These are phyloP conservation scores for Riparia riparia DNA, from an alignment of 2,113 vertebrate genomes.

Conservation along the genomic window DNA sequence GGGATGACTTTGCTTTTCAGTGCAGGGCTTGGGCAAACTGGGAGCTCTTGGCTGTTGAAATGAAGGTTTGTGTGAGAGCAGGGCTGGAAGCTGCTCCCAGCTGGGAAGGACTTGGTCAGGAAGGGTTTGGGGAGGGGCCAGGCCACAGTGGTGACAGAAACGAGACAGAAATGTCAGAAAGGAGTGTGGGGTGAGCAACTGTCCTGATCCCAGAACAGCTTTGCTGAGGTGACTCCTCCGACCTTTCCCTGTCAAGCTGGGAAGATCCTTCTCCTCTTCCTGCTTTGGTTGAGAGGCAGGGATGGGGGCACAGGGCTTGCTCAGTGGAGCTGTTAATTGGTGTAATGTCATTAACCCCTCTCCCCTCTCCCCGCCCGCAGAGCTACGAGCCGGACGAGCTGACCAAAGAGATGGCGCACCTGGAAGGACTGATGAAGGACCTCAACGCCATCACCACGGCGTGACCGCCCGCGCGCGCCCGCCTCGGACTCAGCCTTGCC, in stretches of 20 bases:
- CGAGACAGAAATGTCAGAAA: not conserved
- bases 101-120: not conserved
- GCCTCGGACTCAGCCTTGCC: conserved; percentile 75
- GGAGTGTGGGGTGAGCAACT: not conserved
- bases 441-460: conserved; percentile 97
- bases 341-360: not conserved
- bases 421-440: conserved; percentile 99
- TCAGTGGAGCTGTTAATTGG: too few species aligned
- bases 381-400: conserved; percentile 96
- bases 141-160: not conserved
- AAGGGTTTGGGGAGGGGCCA: not conserved
- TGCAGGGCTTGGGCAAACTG: not conserved
- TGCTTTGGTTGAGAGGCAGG: not conserved
- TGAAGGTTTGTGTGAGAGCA: not conserved
- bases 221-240: fast-evolving
- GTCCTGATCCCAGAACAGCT: not conserved
- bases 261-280: not conserved
- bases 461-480: conserved; percentile 64
- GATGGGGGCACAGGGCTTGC: not conserved
- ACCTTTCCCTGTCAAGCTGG: not conserved
- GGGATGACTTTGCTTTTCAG: not conserved
- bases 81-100: not conserved
- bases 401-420: conserved; percentile 99
- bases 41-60: not conserved
- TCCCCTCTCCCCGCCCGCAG: conserved; percentile 83